These are phyloP conservation scores for Gymnocypris eckloni DNA, from an alignment of 2,797 vertebrate species.

Conservation along the genomic window DNA sequence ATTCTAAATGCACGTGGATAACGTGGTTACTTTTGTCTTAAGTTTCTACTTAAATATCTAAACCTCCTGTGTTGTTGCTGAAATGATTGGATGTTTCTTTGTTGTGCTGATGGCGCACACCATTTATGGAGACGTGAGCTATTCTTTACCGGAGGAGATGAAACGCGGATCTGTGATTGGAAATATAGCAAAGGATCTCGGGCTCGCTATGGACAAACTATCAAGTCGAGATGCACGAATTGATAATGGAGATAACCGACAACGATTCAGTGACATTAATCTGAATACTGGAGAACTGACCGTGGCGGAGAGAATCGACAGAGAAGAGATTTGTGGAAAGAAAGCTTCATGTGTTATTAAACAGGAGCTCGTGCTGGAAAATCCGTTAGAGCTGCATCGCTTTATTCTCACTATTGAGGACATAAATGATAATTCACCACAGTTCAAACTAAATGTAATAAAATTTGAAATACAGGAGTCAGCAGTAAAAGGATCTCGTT, in stretches of 20 bases:
- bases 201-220: conserved; percentile 4
- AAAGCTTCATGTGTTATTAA: neutral
- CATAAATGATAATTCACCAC: conserved; percentile 58
- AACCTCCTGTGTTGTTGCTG: neutral
- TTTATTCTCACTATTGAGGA: conserved; percentile 21
- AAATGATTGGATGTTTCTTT: neutral
- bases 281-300: conserved; percentile 65
- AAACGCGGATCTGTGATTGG: conserved; percentile 65
- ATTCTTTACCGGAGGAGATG: conserved; percentile 76
- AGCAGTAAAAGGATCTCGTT: neutral
- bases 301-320: conserved; percentile 59
- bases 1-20: neutral
- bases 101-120: conserved; percentile 13
- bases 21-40: too few species aligned
- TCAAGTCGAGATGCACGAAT: neutral
- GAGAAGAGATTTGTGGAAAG: conserved; percentile 68
- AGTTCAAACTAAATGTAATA: conserved; percentile 63
- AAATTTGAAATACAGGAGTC: conserved; percentile 69
- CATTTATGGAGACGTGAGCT: conserved; percentile 69
- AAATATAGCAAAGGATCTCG: conserved; percentile 51
- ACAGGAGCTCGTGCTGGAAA: conserved; percentile 30
- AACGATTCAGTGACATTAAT: conserved; percentile 1
- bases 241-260: conserved; percentile 18
- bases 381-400: conserved; percentile 23
- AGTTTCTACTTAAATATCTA: neutral